Base-by-base conservation (phyloP, 2,797 vertebrate genomes). In the Bucorvus abyssinicus region DNA sequence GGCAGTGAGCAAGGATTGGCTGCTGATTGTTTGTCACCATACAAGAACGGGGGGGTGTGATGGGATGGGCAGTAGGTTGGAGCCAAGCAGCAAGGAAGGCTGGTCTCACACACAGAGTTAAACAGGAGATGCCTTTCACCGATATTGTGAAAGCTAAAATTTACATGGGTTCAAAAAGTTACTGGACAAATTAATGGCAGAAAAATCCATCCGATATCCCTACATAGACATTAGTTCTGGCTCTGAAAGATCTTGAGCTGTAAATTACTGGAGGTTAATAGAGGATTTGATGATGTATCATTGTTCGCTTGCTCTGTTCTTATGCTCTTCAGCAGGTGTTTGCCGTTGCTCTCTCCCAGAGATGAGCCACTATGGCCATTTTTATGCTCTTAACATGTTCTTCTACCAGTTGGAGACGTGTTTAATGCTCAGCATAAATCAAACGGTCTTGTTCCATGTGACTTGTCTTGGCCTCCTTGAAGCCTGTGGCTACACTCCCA, bases 211-310 rank as follows among this genome's bases (percentile, higher is more conserved):
- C 91, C 80, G 26, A 23, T 26, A 40, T 85, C 78, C 71, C 56
- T 29, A 63, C 79, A 53, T 7, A 68, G 94, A 63, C 89, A 89
- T 91, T 93, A 94, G 69, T 92, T 47, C 91, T 91, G 78, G 14
- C 89, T 91, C 74, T 90, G 94, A 91, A 87, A 80, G 93, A 71
- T 92, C 89, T 34, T 12, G 22, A 95, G 89, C 84, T 56, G 77
- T 94, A 91, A 96, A 94, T 95, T 92, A 60, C 93, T 75, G 70
- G 74, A 93, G 95, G 95, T 95, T 96, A 95, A 95, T 92, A 91
- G 96, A 95, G 89, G 89, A 89, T 82, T 87, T 91, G 75, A 92
- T 95, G 89, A 92, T 93, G 87, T 91, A 91, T 83, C 84, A 24
- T 87, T 91, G 89, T 79, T 69, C 78, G 0, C 91, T 70, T 63